These are phyloP conservation scores for Anticlea derivata DNA, from an alignment of 2,888 invertebrate species.

Conservation along the genomic window DNA sequence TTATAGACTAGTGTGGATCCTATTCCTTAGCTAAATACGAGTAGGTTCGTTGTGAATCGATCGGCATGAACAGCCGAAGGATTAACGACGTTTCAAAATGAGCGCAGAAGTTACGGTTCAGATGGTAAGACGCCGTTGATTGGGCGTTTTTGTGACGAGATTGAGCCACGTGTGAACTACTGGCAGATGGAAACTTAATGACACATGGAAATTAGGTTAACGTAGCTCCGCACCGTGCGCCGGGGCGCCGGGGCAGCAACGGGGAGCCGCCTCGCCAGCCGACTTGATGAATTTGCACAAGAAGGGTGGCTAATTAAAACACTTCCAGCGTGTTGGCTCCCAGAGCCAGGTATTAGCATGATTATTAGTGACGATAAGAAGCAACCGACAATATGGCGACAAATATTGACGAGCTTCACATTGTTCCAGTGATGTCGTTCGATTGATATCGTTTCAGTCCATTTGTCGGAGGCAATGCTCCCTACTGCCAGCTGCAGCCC, in stretches of 20 bases:
- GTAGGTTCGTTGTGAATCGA: constrained; percentile 2
- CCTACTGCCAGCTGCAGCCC: not conserved
- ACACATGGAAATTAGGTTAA: constrained; percentile 31
- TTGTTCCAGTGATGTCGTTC: not conserved
- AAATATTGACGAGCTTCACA: not conserved
- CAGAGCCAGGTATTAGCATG: not conserved
- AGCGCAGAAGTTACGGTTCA: not conserved
- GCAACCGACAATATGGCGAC: constrained; percentile 5
- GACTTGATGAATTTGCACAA: constrained; percentile 13
- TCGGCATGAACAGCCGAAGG: not conserved
- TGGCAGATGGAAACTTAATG: constrained; percentile 29
- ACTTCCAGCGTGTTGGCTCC: not conserved
- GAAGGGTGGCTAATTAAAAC: constrained; percentile 7
- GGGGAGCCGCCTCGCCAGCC: not conserved
- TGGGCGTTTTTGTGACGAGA: constrained; percentile 26
- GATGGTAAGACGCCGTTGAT: constrained; percentile 17
- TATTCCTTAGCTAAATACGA: not conserved
- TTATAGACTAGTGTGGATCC: not conserved
- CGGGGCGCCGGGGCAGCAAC: not conserved
- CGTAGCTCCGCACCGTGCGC: not conserved
- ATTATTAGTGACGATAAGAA: not conserved
- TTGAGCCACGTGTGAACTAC: constrained; percentile 20
- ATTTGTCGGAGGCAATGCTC: not conserved
- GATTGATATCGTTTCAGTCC: not conserved
- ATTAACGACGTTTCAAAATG: constrained; percentile 16